A percentile compares a stretch with the other conserved stretches of the same genome.
These are phyloP conservation scores for Dromiciops gliroides DNA, from an alignment of 2,113 vertebrate species.

Conservation along the genomic window DNA sequence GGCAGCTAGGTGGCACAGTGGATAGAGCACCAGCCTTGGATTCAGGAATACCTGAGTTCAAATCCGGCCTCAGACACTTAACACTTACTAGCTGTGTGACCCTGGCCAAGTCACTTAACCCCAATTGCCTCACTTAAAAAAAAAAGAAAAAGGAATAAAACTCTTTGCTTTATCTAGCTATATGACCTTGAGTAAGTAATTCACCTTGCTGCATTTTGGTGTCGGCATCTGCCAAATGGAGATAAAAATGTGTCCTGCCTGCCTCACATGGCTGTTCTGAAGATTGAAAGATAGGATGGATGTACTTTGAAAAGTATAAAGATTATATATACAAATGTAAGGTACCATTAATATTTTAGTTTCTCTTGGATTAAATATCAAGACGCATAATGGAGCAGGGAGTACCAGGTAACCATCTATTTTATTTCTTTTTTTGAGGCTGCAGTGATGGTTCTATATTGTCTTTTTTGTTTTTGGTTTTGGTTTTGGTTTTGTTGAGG, in stretches of 20 bases:
- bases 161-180: not conserved
- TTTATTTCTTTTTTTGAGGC: not conserved
- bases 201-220: not conserved
- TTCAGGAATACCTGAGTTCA: too few species aligned
- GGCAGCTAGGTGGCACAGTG: too few species aligned
- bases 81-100: too few species aligned
- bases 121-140: too few species aligned
- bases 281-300: not conserved
- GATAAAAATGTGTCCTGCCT: not conserved
- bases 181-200: not conserved
- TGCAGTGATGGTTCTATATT: not conserved
- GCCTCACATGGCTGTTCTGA: not conserved
- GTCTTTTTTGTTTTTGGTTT: too few species aligned
- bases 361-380: not conserved
- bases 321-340: not conserved
- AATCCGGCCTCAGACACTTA: too few species aligned
- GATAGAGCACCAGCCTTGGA: too few species aligned
- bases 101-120: too few species aligned
- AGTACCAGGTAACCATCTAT: not conserved
- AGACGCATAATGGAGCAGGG: not conserved
- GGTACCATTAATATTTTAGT: not conserved
- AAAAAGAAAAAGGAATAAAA: not conserved
- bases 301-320: not conserved
- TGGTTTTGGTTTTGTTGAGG: too few species aligned
- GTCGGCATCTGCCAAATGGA: not conserved